Evolutionary conservation across 2,797 vertebrate genomes (phyloP).

Genomic region (Dryobates pubescens): DNA sequence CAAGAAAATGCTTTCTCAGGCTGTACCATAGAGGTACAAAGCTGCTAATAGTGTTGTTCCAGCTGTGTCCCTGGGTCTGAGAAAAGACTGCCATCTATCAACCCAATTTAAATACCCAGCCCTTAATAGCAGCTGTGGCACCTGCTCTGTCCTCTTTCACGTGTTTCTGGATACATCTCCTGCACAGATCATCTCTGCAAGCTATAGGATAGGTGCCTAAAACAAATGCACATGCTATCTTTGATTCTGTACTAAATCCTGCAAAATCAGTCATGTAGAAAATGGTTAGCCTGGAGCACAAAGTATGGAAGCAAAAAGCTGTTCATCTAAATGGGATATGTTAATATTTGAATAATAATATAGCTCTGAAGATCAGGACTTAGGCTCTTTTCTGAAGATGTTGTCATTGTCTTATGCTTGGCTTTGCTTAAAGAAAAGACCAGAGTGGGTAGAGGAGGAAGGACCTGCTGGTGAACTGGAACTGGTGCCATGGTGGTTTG

Average conservation of each 20-base stretch:
- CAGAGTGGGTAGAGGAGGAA: background rate
- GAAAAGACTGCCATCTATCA: background rate
- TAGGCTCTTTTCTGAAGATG: background rate
- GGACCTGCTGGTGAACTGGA: background rate
- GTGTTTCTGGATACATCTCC: background rate
- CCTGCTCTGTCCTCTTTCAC: background rate
- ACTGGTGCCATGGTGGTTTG: background rate
- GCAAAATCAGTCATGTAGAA: background rate
- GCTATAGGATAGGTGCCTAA: background rate
- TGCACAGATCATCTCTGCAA: background rate
- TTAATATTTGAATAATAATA: background rate
- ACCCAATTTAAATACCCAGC: background rate
- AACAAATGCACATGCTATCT: rapidly evolving
- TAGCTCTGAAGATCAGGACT: background rate
- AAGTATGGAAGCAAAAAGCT: background rate
- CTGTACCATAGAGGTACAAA: background rate
- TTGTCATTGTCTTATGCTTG: background rate
- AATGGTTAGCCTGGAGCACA: background rate
- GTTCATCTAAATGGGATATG: background rate
- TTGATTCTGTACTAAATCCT: background rate
- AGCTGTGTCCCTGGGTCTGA: background rate
- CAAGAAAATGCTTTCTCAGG: background rate
- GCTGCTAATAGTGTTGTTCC: background rate
- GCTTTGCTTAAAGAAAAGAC: background rate
- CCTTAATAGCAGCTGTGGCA: background rate